Percentiles rank a stretch among this genome's conserved stretches.
These are phyloP conservation scores for Stomorhina lunata DNA, from an alignment of 2,888 invertebrate species.

Conservation along the genomic window DNA sequence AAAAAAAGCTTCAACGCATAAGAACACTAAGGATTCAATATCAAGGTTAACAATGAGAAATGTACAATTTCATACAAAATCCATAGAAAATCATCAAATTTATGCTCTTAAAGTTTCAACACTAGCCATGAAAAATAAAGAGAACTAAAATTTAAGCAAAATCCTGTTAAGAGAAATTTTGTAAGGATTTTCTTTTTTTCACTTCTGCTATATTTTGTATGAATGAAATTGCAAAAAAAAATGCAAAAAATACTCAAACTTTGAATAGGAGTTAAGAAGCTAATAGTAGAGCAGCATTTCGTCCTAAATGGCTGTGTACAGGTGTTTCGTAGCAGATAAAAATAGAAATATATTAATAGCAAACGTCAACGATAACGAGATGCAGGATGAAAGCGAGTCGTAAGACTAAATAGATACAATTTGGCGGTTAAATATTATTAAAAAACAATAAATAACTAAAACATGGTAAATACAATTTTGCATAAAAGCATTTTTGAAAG, in stretches of 20 bases:
- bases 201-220: not conserved
- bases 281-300: not conserved
- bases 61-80: not conserved
- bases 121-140: not conserved
- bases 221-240: not conserved
- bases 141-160: not conserved
- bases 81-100: not conserved
- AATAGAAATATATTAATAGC: constrained; percentile 55
- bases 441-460: not conserved
- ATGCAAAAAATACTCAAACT: not conserved
- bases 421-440: constrained; percentile 34
- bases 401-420: not conserved
- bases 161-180: not conserved
- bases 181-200: not conserved
- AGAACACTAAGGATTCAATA: constrained; percentile 62
- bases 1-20: constrained; percentile 48
- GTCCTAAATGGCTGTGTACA: constrained; percentile 16
- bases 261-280: constrained; percentile 8
- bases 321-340: constrained; percentile 53
- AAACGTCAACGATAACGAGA: constrained; percentile 21
- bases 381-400: not conserved
- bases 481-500: too few species aligned
- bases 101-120: constrained; percentile 10
- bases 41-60: constrained; percentile 60
- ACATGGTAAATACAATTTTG: not conserved